Evolutionary conservation across 1,140 invertebrate genomes (phyloP).

Genomic region (Drosophila nebulosa): DNA sequence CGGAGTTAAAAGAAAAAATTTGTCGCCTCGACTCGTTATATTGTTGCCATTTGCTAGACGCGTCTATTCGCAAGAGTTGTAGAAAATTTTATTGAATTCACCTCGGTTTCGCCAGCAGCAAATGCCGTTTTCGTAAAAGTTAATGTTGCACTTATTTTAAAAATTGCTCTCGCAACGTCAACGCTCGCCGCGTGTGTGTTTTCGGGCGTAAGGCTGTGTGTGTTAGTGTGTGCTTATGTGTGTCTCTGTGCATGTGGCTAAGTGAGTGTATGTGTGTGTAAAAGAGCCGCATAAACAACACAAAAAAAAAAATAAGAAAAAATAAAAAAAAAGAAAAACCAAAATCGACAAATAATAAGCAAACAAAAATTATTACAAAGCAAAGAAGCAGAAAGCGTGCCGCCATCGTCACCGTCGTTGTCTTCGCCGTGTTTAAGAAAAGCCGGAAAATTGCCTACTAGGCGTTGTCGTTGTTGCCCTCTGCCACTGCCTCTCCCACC

Average conservation of each 20-base stretch:
- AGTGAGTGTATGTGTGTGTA: constrained; percentile 37
- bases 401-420: constrained; percentile 10
- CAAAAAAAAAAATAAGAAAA: constrained; percentile 32
- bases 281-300: constrained; percentile 56
- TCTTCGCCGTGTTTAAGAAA: constrained; percentile 34
- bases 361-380: constrained; percentile 41
- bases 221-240: constrained; percentile 22
- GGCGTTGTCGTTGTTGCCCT: constrained; percentile 48
- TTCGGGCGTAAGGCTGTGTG: neutral
- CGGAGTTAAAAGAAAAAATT: no score
- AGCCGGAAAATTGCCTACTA: constrained; percentile 67
- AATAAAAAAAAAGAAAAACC: constrained; percentile 51
- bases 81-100: neutral
- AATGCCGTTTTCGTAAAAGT: neutral
- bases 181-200: constrained; percentile 5
- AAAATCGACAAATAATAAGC: constrained; percentile 70
- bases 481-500: neutral
- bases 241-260: constrained; percentile 38
- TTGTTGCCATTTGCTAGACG: neutral
- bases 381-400: constrained; percentile 54
- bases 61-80: constrained; percentile 1
- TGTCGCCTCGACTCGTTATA: neutral
- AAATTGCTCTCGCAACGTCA: constrained; percentile 3
- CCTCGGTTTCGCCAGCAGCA: neutral
- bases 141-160: neutral